These are phyloP conservation scores for Pseudotriccus pelzelni DNA, from an alignment of 2,797 vertebrate species.

Conservation along the genomic window DNA sequence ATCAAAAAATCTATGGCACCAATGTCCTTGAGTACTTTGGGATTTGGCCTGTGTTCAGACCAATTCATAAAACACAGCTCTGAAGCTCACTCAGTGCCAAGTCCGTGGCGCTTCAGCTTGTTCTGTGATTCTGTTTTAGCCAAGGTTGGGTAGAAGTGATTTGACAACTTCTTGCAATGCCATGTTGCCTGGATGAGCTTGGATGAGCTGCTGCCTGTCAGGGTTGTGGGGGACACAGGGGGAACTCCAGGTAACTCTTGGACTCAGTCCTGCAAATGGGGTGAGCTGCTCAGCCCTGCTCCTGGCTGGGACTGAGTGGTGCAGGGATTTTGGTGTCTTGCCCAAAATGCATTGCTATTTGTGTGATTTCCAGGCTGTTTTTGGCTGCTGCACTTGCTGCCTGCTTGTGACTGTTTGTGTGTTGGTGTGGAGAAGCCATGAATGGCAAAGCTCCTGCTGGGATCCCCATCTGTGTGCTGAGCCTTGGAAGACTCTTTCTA, in stretches of 20 bases:
- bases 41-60: not conserved
- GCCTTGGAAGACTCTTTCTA: not conserved
- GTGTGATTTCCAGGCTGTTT: not conserved
- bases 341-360: not conserved
- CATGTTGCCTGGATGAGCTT: fast-evolving
- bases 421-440: not conserved
- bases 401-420: not conserved
- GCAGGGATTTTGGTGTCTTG: not conserved
- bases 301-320: not conserved
- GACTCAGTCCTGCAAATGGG: not conserved
- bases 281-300: not conserved
- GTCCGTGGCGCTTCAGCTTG: not conserved
- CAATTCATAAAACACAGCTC: not conserved
- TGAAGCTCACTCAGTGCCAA: not conserved
- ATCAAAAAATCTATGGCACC: not conserved
- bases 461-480: not conserved
- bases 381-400: not conserved
- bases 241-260: not conserved
- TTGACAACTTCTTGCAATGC: not conserved
- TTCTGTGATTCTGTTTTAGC: not conserved
- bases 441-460: not conserved
- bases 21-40: not conserved
- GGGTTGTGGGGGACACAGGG: not conserved
- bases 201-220: not conserved
- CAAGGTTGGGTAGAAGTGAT: not conserved